Evolutionary conservation across 2,888 invertebrate species (phyloP).

Genomic region (Drosophila nigricruria): DNA sequence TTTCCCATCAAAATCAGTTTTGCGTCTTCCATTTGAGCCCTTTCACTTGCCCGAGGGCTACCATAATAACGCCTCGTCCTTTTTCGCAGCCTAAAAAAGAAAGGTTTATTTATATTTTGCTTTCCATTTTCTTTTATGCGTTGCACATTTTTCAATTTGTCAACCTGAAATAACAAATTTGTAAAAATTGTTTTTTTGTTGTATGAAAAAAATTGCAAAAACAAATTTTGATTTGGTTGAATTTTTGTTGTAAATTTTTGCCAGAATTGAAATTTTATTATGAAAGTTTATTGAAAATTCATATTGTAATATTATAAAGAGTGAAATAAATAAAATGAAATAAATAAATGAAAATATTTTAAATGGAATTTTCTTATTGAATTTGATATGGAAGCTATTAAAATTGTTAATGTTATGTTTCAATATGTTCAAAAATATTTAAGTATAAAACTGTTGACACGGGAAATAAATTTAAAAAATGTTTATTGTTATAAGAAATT

Average conservation of each 20-base stretch:
- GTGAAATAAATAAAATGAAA: too few relatives aligned
- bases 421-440: not conserved
- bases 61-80: constrained; percentile 14
- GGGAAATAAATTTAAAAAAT: too few relatives aligned
- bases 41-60: constrained; percentile 50
- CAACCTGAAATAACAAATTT: constrained; percentile 39
- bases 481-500: too few relatives aligned
- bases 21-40: constrained; percentile 50
- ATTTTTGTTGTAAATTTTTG: not conserved
- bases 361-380: not conserved
- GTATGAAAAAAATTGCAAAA: constrained; percentile 44
- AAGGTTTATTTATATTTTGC: constrained; percentile 49
- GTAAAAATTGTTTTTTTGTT: constrained; percentile 12
- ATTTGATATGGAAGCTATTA: not conserved
- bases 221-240: constrained; percentile 49
- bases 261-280: not conserved
- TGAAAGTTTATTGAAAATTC: too few relatives aligned
- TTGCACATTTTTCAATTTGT: constrained; percentile 50
- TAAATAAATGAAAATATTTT: not conserved
- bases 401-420: not conserved
- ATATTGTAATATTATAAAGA: too few relatives aligned
- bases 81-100: constrained; percentile 22
- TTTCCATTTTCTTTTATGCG: not conserved
- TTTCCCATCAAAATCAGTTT: constrained; percentile 59
- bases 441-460: too few relatives aligned